Conservation (phyloP, 2,888 invertebrate species). For the Brenthis daphne region DNA sequence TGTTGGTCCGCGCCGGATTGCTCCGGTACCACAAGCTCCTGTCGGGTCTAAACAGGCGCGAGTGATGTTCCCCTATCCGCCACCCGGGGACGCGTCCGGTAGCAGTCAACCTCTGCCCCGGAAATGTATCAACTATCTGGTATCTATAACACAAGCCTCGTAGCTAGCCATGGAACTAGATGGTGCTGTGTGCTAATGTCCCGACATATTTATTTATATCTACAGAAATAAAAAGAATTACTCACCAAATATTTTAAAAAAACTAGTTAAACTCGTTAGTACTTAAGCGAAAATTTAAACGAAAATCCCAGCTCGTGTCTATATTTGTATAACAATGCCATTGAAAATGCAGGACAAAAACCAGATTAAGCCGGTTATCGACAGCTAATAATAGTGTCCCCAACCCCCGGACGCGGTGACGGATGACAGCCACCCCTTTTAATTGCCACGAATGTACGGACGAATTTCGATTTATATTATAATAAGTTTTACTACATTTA, state of each 20-base stretch:
- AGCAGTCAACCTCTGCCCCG: too few relatives aligned
- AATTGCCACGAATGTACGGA: conserved; percentile 70
- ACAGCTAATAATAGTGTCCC: conserved; percentile 74
- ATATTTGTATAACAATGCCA: conserved; percentile 40
- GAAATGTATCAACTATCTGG: too few relatives aligned
- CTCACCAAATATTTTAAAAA: not conserved
- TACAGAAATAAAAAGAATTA: not conserved
- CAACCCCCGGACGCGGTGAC: conserved; percentile 59
- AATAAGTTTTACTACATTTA: conserved; percentile 62
- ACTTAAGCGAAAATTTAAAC: conserved; percentile 4
- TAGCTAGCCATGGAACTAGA: too few relatives aligned
- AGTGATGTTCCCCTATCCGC: too few relatives aligned
- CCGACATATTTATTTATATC: too few relatives aligned
- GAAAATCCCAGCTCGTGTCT: conserved; percentile 27
- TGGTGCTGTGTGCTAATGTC: too few relatives aligned
- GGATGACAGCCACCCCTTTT: conserved; percentile 79
- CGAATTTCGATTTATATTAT: conserved; percentile 80
- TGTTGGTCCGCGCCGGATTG: too few relatives aligned
- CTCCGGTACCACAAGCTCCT: too few relatives aligned
- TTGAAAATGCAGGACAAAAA: conserved; percentile 63
- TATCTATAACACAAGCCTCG: too few relatives aligned
- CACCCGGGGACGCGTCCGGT: too few relatives aligned
- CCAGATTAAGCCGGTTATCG: conserved; percentile 73
- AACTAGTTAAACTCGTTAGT: conserved; percentile 4
- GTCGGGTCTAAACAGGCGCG: too few relatives aligned